Evolutionary conservation across 1,140 invertebrate genomes (phyloP), one percentile per base, ranked within the genome.

Genomic region (Calycopis cecrops): DNA sequence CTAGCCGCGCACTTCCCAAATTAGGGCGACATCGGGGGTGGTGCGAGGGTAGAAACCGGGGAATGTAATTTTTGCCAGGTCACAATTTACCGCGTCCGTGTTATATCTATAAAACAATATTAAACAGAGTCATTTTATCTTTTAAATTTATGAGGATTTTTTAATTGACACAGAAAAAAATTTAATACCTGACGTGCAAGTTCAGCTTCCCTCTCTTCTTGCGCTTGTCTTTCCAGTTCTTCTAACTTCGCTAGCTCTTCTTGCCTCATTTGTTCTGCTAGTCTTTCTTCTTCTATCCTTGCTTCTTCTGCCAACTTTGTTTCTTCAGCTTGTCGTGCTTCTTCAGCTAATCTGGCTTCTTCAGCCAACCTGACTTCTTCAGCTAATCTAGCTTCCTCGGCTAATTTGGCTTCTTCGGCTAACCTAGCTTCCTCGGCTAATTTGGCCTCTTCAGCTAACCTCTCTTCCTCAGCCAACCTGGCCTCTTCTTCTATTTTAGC

Each of bases 161-260:
- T 28, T 6, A 2, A 28, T 28, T 28, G 21, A 2, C 21, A 28
- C 21, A 6, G 10, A 52, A 12, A n/a, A 42, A 38, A 14, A 7
- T 2, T 35, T 35, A 48, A 44, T 42, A 50, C 87, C 79, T 91
- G 90, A 62, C 89, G 79, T 48, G 90, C 90, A 42, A 91, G 73
- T 76, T 92, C 91, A 14, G 79, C 88, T 73, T 91, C 90, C 6
- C 86, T 79, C 63, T 91, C 90, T 71, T 91, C 90, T 67, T 87
- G 83, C 3, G 90, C 90, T 52, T 90, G 85, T 63, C 74, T 81
- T 57, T 88, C 87, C 16, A 88, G 60, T 82, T 92, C 91, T 57
- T 79, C 80, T 52, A 88, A 71, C 53, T 84, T 80, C 3, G 76
- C 82, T 11, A 90, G 68, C 69, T 90, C 89, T 57, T 90, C 89